These are phyloP conservation scores for Jaculus jaculus DNA, from an alignment of 2,113 vertebrate genomes.

Conservation along the genomic window DNA sequence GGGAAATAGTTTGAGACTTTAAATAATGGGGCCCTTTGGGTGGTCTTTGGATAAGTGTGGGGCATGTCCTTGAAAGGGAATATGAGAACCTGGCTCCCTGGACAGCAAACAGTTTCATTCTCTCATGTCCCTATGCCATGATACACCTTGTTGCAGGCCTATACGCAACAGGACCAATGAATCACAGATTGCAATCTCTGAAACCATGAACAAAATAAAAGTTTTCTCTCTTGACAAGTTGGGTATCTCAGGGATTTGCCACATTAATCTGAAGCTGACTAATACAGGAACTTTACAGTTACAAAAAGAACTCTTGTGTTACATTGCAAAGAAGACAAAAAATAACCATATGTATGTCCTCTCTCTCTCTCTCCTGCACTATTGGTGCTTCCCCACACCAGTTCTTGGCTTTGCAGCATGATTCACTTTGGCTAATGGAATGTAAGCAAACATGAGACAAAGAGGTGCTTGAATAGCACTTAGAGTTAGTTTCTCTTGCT, in stretches of 20 bases:
- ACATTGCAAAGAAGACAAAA: background rate
- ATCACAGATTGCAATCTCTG: background rate
- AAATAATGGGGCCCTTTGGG: too few relatives aligned
- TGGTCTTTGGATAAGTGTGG: background rate
- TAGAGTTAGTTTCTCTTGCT: background rate
- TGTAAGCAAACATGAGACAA: background rate
- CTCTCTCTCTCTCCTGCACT: accelerated
- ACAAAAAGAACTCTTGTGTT: background rate
- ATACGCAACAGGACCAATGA: background rate
- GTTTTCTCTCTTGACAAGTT: background rate
- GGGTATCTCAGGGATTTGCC: background rate
- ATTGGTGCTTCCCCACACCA: background rate
- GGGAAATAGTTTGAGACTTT: too few relatives aligned
- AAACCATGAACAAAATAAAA: background rate
- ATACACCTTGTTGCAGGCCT: background rate
- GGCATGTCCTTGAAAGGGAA: background rate
- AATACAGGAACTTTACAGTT: background rate
- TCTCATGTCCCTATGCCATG: background rate
- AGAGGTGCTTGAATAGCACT: background rate
- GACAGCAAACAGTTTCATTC: background rate
- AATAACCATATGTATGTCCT: background rate
- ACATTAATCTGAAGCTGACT: background rate
- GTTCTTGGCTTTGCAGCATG: background rate
- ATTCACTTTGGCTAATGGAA: background rate
- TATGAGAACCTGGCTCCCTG: background rate